These are phyloP conservation scores for Chloebia gouldiae DNA, from an alignment of 2,113 vertebrate genomes.

Conservation along the genomic window DNA sequence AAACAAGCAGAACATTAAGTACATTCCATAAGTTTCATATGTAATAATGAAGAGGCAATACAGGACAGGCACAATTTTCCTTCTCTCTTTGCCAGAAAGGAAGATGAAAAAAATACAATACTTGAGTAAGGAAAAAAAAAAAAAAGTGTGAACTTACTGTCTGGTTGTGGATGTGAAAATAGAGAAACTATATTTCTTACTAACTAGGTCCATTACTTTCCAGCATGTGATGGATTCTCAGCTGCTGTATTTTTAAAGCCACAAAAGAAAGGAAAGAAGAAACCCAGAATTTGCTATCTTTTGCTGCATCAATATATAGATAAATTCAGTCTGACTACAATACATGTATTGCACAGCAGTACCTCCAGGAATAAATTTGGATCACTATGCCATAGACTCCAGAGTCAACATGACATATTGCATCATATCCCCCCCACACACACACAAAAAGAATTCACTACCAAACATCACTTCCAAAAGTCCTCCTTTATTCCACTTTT, in stretches of 20 bases:
- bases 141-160: neutral
- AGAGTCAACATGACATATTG: conserved; percentile 47
- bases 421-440: neutral
- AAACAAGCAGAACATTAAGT: neutral
- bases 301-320: neutral
- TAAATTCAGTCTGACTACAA: neutral
- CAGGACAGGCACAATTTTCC: neutral
- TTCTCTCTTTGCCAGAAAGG: neutral
- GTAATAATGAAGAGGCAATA: neutral
- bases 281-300: neutral
- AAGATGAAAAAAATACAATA: neutral
- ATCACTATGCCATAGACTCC: neutral
- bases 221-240: neutral
- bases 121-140: neutral
- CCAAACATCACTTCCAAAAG: conserved; percentile 20
- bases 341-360: neutral
- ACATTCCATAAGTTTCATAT: neutral
- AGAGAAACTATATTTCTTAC: neutral
- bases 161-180: neutral
- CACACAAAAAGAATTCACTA: conserved; percentile 3
- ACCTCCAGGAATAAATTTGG: conserved; percentile 30
- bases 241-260: neutral
- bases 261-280: neutral
- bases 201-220: neutral
- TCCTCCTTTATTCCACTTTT: conserved; percentile 40